Percentiles rank a stretch among this genome's conserved stretches.
phyloP scores from a whole-genome alignment of 2,888 invertebrate genomes.

The Cistogaster globosa region DNA sequence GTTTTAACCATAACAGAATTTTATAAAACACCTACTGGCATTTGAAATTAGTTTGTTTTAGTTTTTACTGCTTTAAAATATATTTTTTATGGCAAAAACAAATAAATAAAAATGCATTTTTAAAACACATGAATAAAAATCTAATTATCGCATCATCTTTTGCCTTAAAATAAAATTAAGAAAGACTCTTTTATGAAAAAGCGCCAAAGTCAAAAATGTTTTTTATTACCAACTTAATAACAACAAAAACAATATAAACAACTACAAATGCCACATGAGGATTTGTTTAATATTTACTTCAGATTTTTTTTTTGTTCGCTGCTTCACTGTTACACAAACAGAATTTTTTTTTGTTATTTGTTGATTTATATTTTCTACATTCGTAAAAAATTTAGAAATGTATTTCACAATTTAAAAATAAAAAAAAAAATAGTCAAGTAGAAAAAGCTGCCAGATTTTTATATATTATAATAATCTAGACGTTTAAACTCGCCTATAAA shows the following conservation, averaged over 20 bases:
- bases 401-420: too few relatives aligned
- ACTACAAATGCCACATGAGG: conserved; percentile 30
- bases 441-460: too few relatives aligned
- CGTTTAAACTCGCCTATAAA: too few relatives aligned
- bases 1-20: neutral
- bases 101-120: conserved; percentile 42
- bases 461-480: too few relatives aligned
- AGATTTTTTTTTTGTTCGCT: too few relatives aligned
- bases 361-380: too few relatives aligned
- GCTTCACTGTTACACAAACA: too few relatives aligned
- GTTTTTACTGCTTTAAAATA: neutral
- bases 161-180: conserved; percentile 1
- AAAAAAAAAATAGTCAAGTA: too few relatives aligned
- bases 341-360: too few relatives aligned
- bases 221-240: conserved; percentile 43
- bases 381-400: too few relatives aligned
- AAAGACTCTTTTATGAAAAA: conserved; percentile 23
- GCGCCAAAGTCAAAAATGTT: conserved; percentile 42
- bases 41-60: conserved; percentile 46
- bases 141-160: conserved; percentile 50
- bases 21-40: conserved; percentile 65
- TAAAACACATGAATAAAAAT: conserved; percentile 18
- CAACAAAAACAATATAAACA: neutral
- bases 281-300: neutral
- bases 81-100: conserved; percentile 27